A percentile compares a stretch with the other conserved stretches of the same genome.
Evolutionary conservation across 2,113 vertebrate genomes (phyloP).

Genomic region (Chitala chitala): DNA sequence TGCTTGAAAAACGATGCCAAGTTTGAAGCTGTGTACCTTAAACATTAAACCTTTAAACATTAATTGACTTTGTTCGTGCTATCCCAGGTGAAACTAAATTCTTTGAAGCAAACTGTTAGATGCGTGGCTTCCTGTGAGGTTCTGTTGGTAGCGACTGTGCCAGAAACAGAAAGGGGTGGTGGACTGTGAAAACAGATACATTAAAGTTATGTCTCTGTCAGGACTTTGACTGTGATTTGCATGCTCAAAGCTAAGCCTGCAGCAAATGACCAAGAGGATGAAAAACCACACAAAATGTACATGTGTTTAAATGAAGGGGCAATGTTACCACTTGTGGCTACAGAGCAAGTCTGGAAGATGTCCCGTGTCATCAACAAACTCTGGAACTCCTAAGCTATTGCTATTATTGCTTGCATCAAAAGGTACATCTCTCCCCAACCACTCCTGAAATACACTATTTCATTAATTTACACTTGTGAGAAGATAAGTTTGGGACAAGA

Average conservation of each 20-base stretch:
- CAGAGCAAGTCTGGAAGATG: too few species aligned
- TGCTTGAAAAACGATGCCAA: background rate
- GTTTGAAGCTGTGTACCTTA: background rate
- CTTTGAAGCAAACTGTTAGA: slow-evolving; percentile 1
- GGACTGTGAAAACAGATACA: background rate
- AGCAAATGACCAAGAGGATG: background rate
- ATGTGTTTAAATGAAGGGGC: too few species aligned
- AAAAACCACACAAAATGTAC: background rate
- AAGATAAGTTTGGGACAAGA: too few species aligned
- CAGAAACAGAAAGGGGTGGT: too few species aligned
- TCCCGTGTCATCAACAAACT: too few species aligned
- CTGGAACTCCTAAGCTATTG: too few species aligned
- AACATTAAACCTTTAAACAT: background rate
- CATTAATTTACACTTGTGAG: too few species aligned
- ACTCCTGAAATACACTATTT: too few species aligned
- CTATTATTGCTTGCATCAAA: too few species aligned
- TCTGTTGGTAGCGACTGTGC: background rate
- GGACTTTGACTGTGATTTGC: background rate
- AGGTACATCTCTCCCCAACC: too few species aligned
- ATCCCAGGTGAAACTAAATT: background rate
- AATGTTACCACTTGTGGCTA: too few species aligned
- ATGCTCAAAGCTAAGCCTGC: background rate
- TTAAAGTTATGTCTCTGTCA: background rate
- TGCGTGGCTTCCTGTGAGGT: background rate
- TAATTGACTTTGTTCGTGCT: background rate